Evolutionary conservation across 2,113 vertebrate species (phyloP), one percentile per base, ranked within the genome.

Genomic region (Sinocyclocheilus rhinocerous): DNA sequence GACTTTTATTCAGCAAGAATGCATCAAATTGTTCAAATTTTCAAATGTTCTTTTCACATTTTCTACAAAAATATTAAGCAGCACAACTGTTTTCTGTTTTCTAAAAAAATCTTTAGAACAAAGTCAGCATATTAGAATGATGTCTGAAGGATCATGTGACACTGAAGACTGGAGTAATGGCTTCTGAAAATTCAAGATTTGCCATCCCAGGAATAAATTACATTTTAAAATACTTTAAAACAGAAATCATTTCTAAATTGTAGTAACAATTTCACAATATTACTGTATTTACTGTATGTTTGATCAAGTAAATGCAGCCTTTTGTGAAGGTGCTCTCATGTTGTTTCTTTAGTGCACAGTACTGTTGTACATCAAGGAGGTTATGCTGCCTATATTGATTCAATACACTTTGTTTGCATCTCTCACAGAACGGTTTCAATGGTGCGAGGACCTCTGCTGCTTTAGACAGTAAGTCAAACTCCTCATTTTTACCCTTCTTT

Each of bases 391-490:
- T 39, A 39, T 22, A 20, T 77, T 48, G n/a, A 81, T 48, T 42
- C 36, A 18, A 76, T 61, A 70, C 1, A 36, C 10, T 75, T 0
- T 45, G 57, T 90, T 88, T 87, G 89, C 5, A 90, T 90, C 90
- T 92, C 45, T 83, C 90, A 63, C 91, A 99, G 98, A 98, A 97
- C 0, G 97, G 97, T 89, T 95, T 96, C 88, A 95, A 95, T 63
- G 91, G 95, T 93, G 93, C 94, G 89, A 95, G 95, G 93, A 95
- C 94, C 76, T 96, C 96, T 90, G 93, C 96, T 91, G 89, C 95
- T 88, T 90, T 96, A 88, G 97, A 97, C 93, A 93, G 97, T 99
- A 95, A 97, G 98, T 97, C 24, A 29, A 72, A 39, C 82, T 75
- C 12, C 42, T 73, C 22, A 18, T 48, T 61, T 24, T 59, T 80